phyloP scores from a whole-genome alignment of 2,113 vertebrate genomes.

The Xenus cinereus region DNA sequence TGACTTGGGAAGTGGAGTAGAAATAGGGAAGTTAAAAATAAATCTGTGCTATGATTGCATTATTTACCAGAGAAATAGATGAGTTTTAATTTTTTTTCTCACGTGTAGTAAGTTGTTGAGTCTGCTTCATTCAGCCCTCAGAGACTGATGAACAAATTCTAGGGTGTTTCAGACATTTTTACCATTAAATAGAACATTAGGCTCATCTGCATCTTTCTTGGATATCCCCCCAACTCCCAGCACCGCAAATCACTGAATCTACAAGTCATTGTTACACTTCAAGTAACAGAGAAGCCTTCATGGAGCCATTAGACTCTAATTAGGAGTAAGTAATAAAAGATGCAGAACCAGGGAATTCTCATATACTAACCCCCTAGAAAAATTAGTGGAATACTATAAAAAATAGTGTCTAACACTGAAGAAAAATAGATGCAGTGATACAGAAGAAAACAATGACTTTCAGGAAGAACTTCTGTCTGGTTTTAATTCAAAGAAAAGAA shows the following conservation, averaged over 20 bases:
- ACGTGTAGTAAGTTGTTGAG: not conserved
- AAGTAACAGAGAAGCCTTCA: not conserved
- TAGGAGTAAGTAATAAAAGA: not conserved
- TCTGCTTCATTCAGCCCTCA: not conserved
- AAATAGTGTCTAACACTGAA: not conserved
- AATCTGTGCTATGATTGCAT: not conserved
- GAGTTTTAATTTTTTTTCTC: not conserved
- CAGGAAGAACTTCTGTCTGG: not conserved
- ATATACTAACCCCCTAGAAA: not conserved
- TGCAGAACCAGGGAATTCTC: not conserved
- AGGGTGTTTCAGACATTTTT: not conserved
- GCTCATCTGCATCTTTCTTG: not conserved
- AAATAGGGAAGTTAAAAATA: not conserved
- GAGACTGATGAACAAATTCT: not conserved
- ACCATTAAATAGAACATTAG: not conserved
- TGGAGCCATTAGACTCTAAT: not conserved
- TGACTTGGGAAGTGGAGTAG: not conserved
- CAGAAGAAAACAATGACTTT: not conserved
- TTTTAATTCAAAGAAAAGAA: not conserved
- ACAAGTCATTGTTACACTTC: not conserved
- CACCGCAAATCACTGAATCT: not conserved
- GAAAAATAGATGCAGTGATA: not conserved
- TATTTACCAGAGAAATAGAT: not conserved
- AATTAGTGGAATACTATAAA: not conserved
- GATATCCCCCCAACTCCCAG: fast-evolving